Evolutionary conservation across 2,113 vertebrate species (phyloP).

Genomic region (Phyllostomus hastatus): DNA sequence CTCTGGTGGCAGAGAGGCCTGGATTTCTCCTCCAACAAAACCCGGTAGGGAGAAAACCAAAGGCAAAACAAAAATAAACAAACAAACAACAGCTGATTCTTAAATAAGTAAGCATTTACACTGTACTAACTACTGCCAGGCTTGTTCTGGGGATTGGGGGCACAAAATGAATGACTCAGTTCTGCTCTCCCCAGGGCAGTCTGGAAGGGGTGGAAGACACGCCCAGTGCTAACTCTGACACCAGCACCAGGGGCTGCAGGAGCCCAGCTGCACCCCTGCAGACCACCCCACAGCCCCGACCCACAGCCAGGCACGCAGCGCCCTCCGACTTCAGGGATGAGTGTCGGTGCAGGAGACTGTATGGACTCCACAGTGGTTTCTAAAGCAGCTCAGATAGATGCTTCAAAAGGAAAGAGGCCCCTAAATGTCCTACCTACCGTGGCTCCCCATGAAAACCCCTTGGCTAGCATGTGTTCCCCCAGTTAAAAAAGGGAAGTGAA

Average conservation of each 20-base stretch:
- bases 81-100: neutral
- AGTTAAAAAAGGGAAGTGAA: neutral
- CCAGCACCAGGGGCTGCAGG: neutral
- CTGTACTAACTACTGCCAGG: neutral
- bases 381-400: neutral
- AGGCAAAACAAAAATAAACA: neutral
- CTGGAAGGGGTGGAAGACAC: neutral
- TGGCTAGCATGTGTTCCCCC: neutral
- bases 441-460: neutral
- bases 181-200: neutral
- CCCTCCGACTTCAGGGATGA: neutral
- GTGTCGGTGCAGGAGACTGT: neutral
- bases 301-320: neutral
- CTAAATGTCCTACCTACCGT: neutral
- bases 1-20: neutral
- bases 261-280: neutral
- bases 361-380: conserved; percentile 7
- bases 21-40: conserved; percentile 31
- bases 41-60: neutral
- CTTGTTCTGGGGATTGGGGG: neutral
- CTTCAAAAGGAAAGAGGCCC: conserved; percentile 6
- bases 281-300: neutral
- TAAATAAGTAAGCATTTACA: conserved; percentile 4
- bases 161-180: neutral
- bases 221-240: neutral